These are phyloP conservation scores for Tachysurus vachellii DNA, from an alignment of 2,113 vertebrate genomes.

Conservation along the genomic window DNA sequence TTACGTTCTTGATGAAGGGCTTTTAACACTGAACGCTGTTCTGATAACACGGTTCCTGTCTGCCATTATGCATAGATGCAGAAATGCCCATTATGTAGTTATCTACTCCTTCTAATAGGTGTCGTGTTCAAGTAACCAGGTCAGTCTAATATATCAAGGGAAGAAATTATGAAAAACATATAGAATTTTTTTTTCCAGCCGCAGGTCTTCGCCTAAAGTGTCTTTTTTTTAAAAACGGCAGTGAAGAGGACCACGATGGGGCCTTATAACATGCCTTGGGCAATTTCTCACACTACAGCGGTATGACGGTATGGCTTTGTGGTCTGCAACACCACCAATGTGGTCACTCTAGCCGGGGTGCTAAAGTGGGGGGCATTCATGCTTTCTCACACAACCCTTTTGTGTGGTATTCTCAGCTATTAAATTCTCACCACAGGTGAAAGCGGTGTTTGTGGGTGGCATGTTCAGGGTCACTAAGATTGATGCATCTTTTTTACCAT, in stretches of 20 bases:
- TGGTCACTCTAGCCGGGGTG: conserved; percentile 56
- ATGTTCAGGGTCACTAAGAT: background rate
- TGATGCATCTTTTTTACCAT: background rate
- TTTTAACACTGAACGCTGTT: conserved; percentile 26
- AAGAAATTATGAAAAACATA: background rate
- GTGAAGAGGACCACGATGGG: background rate
- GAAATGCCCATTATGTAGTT: conserved; percentile 28
- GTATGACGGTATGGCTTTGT: conserved; percentile 60
- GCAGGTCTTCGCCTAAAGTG: background rate
- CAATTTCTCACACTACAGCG: conserved; percentile 64
- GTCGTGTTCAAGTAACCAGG: background rate
- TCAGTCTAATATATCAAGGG: background rate
- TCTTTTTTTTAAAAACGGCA: background rate
- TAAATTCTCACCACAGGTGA: conserved; percentile 36
- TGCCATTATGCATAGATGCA: background rate
- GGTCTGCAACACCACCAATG: conserved; percentile 59
- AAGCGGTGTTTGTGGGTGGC: conserved; percentile 9
- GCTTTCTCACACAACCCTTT: conserved; percentile 27
- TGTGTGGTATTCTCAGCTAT: conserved; percentile 14
- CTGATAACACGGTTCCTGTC: conserved; percentile 16
- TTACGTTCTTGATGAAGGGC: conserved; percentile 47
- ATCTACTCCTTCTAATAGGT: background rate
- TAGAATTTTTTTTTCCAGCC: background rate
- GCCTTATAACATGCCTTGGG: conserved; percentile 57
- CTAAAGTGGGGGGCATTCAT: conserved; percentile 19